A percentile compares a stretch with the other conserved stretches of the same genome.
Conservation (phyloP, 1,140 invertebrate species). For the Heterodera carotae region DNA sequence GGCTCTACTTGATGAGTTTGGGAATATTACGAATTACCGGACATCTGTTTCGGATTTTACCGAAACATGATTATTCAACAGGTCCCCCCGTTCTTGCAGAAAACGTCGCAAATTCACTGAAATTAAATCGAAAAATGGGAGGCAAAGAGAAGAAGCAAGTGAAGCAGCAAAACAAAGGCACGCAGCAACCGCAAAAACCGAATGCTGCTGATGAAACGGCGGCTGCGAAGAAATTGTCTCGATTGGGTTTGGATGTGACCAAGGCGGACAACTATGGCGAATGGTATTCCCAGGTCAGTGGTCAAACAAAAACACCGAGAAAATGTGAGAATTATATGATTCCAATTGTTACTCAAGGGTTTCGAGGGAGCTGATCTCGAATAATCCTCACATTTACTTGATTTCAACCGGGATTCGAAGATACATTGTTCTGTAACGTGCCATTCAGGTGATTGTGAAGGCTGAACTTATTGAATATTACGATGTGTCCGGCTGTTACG, state of each 20-base stretch:
- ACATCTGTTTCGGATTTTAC: neutral
- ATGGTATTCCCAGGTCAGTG: slow-evolving; percentile 88
- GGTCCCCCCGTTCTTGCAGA: neutral
- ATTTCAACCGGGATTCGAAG: no score
- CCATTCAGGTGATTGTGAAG: slow-evolving; percentile 82
- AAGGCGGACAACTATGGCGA: slow-evolving; percentile 91
- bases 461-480: slow-evolving; percentile 99
- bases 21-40: no score
- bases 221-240: slow-evolving; percentile 79
- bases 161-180: neutral
- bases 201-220: neutral
- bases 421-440: no score
- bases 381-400: no score
- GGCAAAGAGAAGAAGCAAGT: neutral
- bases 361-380: no score
- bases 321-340: no score
- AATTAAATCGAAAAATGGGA: neutral
- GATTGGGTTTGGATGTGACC: slow-evolving; percentile 83
- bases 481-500: slow-evolving; percentile 97
- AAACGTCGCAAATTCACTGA: neutral
- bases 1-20: no score
- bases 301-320: no score
- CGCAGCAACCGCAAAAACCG: neutral
- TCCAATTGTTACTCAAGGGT: no score
- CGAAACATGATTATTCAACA: neutral